phyloP scores from a whole-genome alignment of 1,140 invertebrate species.

The Drosophila neocordata region DNA sequence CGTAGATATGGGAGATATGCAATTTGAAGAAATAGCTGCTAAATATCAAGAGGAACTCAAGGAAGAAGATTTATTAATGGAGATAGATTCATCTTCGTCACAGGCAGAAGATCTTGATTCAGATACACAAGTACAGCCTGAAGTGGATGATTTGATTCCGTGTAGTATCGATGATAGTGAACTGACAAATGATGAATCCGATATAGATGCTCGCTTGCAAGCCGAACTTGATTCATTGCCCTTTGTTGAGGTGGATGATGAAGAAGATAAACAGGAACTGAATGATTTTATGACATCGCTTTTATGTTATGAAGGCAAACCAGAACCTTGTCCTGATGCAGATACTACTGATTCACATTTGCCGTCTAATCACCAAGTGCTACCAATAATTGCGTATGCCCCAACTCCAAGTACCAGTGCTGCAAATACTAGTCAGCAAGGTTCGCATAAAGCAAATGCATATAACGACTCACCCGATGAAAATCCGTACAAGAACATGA shows the following conservation, averaged over 20 bases:
- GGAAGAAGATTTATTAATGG: background rate
- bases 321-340: background rate
- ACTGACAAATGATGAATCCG: background rate
- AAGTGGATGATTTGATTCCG: background rate
- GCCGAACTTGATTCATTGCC: constrained; percentile 51
- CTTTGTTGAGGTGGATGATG: constrained; percentile 33
- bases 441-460: too few relatives aligned
- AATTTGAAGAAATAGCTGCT: too few relatives aligned
- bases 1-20: too few relatives aligned
- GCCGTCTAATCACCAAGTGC: too few relatives aligned
- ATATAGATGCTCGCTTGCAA: constrained; percentile 52
- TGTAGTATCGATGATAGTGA: too few relatives aligned
- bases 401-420: too few relatives aligned
- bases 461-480: too few relatives aligned
- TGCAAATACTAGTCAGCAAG: too few relatives aligned
- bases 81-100: background rate
- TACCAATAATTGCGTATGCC: too few relatives aligned
- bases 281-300: background rate
- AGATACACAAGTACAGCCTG: background rate
- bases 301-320: background rate
- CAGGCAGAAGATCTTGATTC: background rate
- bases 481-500: too few relatives aligned
- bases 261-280: background rate
- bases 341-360: too few relatives aligned
- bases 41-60: too few relatives aligned